A percentile compares a stretch with the other conserved stretches of the same genome.
These are phyloP conservation scores for Xestia rhomboidea DNA, from an alignment of 2,888 invertebrate species.

Conservation along the genomic window DNA sequence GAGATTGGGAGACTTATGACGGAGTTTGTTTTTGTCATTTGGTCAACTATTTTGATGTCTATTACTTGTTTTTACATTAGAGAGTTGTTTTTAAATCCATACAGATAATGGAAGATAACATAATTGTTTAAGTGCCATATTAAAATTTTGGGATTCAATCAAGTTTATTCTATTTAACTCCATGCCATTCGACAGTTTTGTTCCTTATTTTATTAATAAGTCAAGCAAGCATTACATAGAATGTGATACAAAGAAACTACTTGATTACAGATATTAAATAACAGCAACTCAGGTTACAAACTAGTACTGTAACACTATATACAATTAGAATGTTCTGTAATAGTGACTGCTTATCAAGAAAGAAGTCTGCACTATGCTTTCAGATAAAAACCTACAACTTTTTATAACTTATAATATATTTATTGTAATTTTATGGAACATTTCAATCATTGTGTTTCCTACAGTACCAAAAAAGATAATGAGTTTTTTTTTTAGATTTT, in stretches of 20 bases:
- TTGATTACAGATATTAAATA: constrained; percentile 47
- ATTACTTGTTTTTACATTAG: background rate
- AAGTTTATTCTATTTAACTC: background rate
- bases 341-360: background rate
- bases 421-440: constrained; percentile 5
- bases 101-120: background rate
- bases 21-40: background rate
- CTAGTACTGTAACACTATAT: constrained; percentile 29
- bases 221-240: background rate
- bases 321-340: constrained; percentile 19
- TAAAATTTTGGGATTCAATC: background rate
- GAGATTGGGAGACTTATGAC: background rate
- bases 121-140: background rate
- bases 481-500: constrained; percentile 25
- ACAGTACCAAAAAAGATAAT: constrained; percentile 12
- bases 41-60: background rate
- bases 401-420: background rate
- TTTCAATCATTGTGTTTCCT: constrained; percentile 2
- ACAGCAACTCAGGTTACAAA: constrained; percentile 41
- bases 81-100: background rate
- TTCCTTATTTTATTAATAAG: background rate
- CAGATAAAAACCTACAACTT: background rate
- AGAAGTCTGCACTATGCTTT: background rate
- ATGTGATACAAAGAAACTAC: constrained; percentile 10
- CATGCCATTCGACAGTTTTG: background rate